phyloP scores from a whole-genome alignment of 2,888 invertebrate genomes.

The Acholoe squamosa region DNA sequence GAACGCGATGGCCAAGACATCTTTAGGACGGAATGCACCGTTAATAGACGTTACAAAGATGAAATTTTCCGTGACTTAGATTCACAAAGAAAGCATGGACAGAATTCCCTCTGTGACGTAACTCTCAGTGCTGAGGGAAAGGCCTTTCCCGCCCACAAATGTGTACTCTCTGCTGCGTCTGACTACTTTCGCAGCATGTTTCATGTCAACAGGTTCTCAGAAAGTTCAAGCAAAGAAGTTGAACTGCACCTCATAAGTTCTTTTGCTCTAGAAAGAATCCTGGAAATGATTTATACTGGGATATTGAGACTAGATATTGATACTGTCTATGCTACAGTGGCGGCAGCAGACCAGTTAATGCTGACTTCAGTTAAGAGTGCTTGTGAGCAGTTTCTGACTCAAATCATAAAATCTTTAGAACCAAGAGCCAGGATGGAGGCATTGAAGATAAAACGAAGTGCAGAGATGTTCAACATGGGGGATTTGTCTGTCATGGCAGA shows the following conservation, averaged over 20 bases:
- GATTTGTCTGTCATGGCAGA: slow-evolving; percentile 59
- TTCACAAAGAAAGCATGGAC: slow-evolving; percentile 60
- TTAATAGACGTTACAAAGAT: not conserved
- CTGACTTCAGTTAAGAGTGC: slow-evolving; percentile 65
- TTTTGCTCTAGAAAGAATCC: slow-evolving; percentile 64
- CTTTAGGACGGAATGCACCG: not conserved
- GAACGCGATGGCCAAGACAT: not conserved
- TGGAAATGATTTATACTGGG: slow-evolving; percentile 67
- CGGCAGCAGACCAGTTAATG: slow-evolving; percentile 66
- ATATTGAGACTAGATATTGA: slow-evolving; percentile 63
- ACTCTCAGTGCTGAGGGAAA: slow-evolving; percentile 63
- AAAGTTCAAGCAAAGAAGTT: slow-evolving; percentile 65
- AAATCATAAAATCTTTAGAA: slow-evolving; percentile 62
- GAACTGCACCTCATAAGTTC: slow-evolving; percentile 65
- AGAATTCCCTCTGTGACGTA: slow-evolving; percentile 65
- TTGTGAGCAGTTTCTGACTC: slow-evolving; percentile 66
- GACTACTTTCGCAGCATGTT: slow-evolving; percentile 68
- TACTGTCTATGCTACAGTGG: slow-evolving; percentile 64
- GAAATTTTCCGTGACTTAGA: slow-evolving; percentile 64
- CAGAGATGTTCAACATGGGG: slow-evolving; percentile 64
- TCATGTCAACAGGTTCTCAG: slow-evolving; percentile 66
- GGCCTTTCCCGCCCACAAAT: slow-evolving; percentile 66
- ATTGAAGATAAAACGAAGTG: slow-evolving; percentile 64
- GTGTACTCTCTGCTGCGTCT: slow-evolving; percentile 65
- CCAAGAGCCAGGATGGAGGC: slow-evolving; percentile 63